These are phyloP conservation scores for Zosterops pallidus DNA, from an alignment of 2,113 vertebrate species.

Conservation along the genomic window DNA sequence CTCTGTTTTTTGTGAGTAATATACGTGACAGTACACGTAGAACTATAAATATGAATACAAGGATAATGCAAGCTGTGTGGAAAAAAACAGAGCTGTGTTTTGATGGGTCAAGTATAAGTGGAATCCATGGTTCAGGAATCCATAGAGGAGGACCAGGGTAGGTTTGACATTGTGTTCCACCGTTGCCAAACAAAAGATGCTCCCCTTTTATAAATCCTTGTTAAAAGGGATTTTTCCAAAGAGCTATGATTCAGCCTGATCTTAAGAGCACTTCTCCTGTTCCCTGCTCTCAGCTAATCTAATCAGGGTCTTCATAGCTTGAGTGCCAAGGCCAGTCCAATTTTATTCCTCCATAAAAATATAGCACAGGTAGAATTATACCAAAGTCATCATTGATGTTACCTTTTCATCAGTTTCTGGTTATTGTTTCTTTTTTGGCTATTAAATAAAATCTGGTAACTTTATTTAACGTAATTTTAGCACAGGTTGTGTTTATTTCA, in stretches of 20 bases:
- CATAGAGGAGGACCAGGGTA: not conserved
- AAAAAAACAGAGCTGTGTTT: not conserved
- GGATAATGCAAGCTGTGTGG: not conserved
- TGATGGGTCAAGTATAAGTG: not conserved
- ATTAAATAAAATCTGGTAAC: not conserved
- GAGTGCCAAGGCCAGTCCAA: conserved; percentile 27
- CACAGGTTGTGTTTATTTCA: not conserved
- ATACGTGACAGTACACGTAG: not conserved
- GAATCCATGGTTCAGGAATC: not conserved
- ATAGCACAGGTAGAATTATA: not conserved
- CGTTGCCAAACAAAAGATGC: not conserved
- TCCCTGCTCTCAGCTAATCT: conserved; percentile 22
- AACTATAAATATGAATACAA: not conserved
- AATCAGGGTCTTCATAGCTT: not conserved
- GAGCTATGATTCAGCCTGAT: conserved; percentile 18
- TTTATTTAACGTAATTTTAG: not conserved
- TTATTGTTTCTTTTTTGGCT: not conserved
- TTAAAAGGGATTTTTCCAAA: conserved; percentile 4
- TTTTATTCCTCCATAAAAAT: conserved; percentile 20
- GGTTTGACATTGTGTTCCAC: not conserved
- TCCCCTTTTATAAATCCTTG: not conserved
- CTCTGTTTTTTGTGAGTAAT: not conserved
- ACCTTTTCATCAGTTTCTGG: not conserved
- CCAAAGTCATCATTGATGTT: not conserved
- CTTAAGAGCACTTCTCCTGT: conserved; percentile 19